Percentiles rank a stretch among this genome's conserved stretches.
These are phyloP conservation scores for Scaptomyza graminum DNA, from an alignment of 1,140 invertebrate species.

Conservation along the genomic window DNA sequence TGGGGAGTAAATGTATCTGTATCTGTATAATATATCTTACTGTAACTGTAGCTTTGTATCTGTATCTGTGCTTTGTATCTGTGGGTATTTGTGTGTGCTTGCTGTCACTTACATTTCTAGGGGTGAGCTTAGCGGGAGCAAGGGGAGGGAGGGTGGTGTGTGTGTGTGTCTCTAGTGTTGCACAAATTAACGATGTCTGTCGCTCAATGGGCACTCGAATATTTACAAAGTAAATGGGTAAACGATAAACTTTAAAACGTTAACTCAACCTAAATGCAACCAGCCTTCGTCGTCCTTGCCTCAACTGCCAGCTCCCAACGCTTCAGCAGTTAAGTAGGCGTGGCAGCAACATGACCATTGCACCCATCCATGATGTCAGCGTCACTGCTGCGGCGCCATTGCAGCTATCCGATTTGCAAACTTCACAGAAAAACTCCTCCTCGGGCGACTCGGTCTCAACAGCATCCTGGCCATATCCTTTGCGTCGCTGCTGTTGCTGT, in stretches of 20 bases:
- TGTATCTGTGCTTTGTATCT: slow-evolving; percentile 12
- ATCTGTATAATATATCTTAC: not conserved
- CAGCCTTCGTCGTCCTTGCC: slow-evolving; percentile 31
- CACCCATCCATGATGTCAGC: slow-evolving; percentile 36
- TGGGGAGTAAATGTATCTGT: not conserved
- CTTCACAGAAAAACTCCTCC: slow-evolving; percentile 72
- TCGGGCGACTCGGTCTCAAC: slow-evolving; percentile 35
- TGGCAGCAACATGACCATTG: slow-evolving; percentile 14
- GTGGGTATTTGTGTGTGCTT: slow-evolving; percentile 6
- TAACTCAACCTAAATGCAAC: slow-evolving; percentile 78
- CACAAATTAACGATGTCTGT: slow-evolving; percentile 34
- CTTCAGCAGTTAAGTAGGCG: slow-evolving; percentile 47
- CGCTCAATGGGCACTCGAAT: slow-evolving; percentile 57
- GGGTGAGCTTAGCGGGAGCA: slow-evolving; percentile 6
- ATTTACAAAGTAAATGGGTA: slow-evolving; percentile 70
- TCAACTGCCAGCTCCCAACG: not conserved
- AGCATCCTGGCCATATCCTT: slow-evolving; percentile 54
- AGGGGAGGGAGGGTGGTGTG: slow-evolving; percentile 5
- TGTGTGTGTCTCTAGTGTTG: slow-evolving; percentile 6
- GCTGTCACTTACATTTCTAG: slow-evolving; percentile 59
- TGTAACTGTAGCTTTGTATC: not conserved
- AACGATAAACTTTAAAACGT: slow-evolving; percentile 65
- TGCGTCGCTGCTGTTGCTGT: slow-evolving; percentile 38
- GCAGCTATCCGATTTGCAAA: slow-evolving; percentile 67
- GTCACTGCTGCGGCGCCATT: slow-evolving; percentile 66